Percentiles rank a stretch among this genome's conserved stretches.
Evolutionary conservation across 1,140 invertebrate genomes (phyloP).

Genomic region (Macrosteles quadrilineatus): DNA sequence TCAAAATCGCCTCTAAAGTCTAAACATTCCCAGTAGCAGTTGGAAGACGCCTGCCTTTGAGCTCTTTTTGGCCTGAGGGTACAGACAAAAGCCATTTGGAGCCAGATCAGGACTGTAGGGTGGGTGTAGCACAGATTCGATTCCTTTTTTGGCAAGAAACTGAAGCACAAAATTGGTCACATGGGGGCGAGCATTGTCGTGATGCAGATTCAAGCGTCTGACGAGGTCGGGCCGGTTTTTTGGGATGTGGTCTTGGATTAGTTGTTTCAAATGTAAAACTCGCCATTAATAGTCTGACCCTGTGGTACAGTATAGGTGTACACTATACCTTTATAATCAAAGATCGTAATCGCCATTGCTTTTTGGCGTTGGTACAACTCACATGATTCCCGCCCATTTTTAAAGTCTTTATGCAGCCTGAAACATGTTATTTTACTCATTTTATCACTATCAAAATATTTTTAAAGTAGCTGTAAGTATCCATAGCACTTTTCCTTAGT

Average conservation of each 20-base stretch:
- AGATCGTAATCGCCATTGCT: constrained; percentile 28
- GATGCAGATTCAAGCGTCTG: constrained; percentile 11
- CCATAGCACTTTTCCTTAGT: constrained; percentile 24
- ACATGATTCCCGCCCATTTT: constrained; percentile 19
- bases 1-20: no score
- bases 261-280: constrained; percentile 20
- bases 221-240: constrained; percentile 27
- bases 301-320: constrained; percentile 26
- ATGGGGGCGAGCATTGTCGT: constrained; percentile 27
- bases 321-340: constrained; percentile 14
- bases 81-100: constrained; percentile 34
- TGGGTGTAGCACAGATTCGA: constrained; percentile 26
- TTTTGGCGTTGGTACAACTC: constrained; percentile 21
- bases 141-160: constrained; percentile 15
- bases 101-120: constrained; percentile 24
- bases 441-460: constrained; percentile 25
- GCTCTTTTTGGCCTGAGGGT: background rate
- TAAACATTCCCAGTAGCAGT: no score
- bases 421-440: constrained; percentile 21
- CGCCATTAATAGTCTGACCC: constrained; percentile 15
- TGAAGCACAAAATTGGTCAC: background rate
- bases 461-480: constrained; percentile 26
- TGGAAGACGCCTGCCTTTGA: no score
- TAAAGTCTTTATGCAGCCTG: constrained; percentile 15
- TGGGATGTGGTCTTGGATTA: constrained; percentile 24